phyloP scores from a whole-genome alignment of 2,797 vertebrate genomes.

The Craterocephalus amniculus region DNA sequence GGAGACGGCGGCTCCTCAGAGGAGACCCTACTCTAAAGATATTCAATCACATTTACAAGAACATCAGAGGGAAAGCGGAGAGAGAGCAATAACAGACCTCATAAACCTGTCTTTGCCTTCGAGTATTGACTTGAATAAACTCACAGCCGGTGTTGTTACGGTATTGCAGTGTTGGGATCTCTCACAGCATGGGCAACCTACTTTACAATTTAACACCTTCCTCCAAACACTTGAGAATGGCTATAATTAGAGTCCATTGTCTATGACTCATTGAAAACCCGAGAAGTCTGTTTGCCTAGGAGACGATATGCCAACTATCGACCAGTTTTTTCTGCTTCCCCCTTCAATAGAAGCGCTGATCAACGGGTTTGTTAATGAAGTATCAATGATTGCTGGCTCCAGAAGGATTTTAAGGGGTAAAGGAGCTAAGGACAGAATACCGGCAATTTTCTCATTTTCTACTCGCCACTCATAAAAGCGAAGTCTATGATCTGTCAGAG shows the following conservation, averaged over 20 bases:
- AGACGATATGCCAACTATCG: conserved; percentile 28
- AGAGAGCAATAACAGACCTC: conserved; percentile 30
- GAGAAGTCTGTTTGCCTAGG: conserved; percentile 52
- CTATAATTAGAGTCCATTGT: conserved; percentile 67
- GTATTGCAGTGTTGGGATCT: conserved; percentile 32
- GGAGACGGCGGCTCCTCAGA: conserved; percentile 55
- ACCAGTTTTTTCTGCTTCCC: conserved; percentile 20
- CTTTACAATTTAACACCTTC: conserved; percentile 43
- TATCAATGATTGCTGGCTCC: conserved; percentile 33
- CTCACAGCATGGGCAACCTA: conserved; percentile 43
- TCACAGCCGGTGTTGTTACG: conserved; percentile 31
- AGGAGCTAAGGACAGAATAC: conserved; percentile 30
- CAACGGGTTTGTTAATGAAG: conserved; percentile 53
- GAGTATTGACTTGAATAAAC: conserved; percentile 50
- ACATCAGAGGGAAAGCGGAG: conserved; percentile 48
- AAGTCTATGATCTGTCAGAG: conserved; percentile 38
- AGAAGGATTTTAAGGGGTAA: background rate
- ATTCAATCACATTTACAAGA: conserved; percentile 55
- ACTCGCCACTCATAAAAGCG: conserved; percentile 41
- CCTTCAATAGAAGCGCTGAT: conserved; percentile 38
- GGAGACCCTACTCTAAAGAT: conserved; percentile 53
- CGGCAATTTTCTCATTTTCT: conserved; percentile 64
- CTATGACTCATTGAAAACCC: conserved; percentile 50
- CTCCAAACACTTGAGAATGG: conserved; percentile 40
- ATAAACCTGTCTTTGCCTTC: conserved; percentile 51